Conservation (phyloP, 2,888 invertebrate genomes). For the Cantharis rustica region DNA sequence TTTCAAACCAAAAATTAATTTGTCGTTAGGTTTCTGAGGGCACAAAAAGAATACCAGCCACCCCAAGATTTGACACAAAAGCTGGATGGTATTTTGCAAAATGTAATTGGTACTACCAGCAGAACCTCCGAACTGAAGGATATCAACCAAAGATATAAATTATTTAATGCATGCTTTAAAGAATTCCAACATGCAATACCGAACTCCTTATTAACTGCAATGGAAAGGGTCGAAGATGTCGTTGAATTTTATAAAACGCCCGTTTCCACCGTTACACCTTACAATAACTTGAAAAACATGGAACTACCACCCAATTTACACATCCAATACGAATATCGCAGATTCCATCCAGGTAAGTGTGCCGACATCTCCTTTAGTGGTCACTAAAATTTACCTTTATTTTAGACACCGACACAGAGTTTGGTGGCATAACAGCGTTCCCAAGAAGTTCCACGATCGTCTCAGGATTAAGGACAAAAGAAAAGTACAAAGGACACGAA, state of each 20-base stretch:
- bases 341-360: conserved; percentile 78
- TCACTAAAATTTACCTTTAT: neutral
- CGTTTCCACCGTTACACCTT: conserved; percentile 71
- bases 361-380: too few species aligned
- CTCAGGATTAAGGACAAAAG: conserved; percentile 78
- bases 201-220: conserved; percentile 77
- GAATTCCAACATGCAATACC: conserved; percentile 80
- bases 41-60: conserved; percentile 76
- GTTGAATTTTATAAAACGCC: conserved; percentile 73
- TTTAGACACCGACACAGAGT: conserved; percentile 69
- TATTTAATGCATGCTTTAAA: conserved; percentile 72
- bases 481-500: conserved; percentile 76
- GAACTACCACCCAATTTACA: conserved; percentile 88
- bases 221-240: conserved; percentile 77
- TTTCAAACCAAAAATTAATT: neutral
- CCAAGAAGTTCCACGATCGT: conserved; percentile 85
- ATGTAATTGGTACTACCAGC: conserved; percentile 58
- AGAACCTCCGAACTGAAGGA: conserved; percentile 57
- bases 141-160: conserved; percentile 65
- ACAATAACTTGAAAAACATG: conserved; percentile 70
- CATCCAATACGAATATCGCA: conserved; percentile 76
- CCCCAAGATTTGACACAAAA: conserved; percentile 66
- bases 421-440: conserved; percentile 81
- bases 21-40: conserved; percentile 72
- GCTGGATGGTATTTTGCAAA: conserved; percentile 65